phyloP scores from a whole-genome alignment of 2,797 vertebrate genomes.

The Hirundo rustica region DNA sequence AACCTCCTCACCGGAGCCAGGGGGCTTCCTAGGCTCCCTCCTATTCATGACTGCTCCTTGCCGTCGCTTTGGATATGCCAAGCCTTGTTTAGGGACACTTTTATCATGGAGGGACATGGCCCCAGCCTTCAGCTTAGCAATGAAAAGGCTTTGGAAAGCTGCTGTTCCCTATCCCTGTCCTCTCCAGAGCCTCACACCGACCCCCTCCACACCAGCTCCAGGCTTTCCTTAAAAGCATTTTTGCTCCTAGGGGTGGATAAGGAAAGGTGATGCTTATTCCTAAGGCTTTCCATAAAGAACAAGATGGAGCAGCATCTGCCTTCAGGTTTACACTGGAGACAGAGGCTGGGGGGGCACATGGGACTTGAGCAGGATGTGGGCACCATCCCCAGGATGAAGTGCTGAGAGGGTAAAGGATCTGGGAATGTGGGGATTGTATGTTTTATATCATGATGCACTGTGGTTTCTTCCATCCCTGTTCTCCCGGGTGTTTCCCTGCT shows the following conservation, averaged over 20 bases:
- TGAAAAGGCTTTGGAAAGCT: conserved; percentile 35
- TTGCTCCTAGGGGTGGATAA: neutral
- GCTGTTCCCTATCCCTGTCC: neutral
- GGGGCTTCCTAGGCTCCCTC: neutral
- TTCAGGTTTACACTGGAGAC: accelerated
- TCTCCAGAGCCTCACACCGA: neutral
- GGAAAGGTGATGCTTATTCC: neutral
- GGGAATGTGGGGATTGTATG: neutral
- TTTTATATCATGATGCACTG: neutral
- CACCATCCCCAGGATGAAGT: accelerated
- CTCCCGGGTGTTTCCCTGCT: neutral
- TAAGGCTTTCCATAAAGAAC: neutral
- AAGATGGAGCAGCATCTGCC: neutral
- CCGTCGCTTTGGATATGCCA: neutral
- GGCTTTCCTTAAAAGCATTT: neutral
- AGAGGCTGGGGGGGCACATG: accelerated
- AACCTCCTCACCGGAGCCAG: accelerated
- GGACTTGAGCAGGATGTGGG: accelerated
- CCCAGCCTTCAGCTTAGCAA: conserved; percentile 21
- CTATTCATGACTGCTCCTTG: neutral
- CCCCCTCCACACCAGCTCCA: neutral
- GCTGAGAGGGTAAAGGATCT: neutral
- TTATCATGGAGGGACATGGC: neutral
- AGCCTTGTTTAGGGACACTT: conserved; percentile 33
- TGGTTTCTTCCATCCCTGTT: neutral